Conservation (phyloP, 2,797 vertebrate species). For the Tarsius wallacei region DNA sequence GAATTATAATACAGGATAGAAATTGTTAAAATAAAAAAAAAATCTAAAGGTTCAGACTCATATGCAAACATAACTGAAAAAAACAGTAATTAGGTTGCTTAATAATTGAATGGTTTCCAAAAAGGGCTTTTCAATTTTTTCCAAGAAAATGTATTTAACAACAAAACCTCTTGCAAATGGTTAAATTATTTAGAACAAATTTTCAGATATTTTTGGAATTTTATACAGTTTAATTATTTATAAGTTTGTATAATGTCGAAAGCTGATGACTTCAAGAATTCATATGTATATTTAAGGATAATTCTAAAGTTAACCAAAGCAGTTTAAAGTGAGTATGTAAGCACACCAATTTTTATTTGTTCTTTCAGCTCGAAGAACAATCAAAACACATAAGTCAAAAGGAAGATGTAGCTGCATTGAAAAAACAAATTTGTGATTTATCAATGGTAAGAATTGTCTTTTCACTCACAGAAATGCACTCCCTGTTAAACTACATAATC, state of each 20-base stretch:
- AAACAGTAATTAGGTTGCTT: background rate
- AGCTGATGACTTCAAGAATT: constrained; percentile 6
- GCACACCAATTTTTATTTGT: constrained; percentile 30
- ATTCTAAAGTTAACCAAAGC: background rate
- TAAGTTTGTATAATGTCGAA: constrained; percentile 1
- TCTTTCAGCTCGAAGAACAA: constrained; percentile 95
- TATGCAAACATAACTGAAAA: background rate
- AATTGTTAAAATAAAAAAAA: background rate
- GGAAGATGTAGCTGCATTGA: constrained; percentile 94
- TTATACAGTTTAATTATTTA: background rate
- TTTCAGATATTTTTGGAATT: background rate
- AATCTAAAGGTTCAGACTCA: background rate
- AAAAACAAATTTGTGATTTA: constrained; percentile 95
- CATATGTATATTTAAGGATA: background rate
- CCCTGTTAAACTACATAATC: background rate
- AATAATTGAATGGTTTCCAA: background rate
- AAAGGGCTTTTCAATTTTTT: background rate
- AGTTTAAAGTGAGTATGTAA: background rate
- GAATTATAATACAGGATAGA: background rate
- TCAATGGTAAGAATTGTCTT: constrained; percentile 93
- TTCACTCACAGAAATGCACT: background rate
- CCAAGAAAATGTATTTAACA: constrained; percentile 16
- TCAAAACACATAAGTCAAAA: constrained; percentile 94
- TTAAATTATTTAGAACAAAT: constrained; percentile 29
- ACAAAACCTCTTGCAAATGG: background rate